Evolutionary conservation across 2,888 invertebrate genomes (phyloP).

Genomic region (Ornithoptera alexandrae): DNA sequence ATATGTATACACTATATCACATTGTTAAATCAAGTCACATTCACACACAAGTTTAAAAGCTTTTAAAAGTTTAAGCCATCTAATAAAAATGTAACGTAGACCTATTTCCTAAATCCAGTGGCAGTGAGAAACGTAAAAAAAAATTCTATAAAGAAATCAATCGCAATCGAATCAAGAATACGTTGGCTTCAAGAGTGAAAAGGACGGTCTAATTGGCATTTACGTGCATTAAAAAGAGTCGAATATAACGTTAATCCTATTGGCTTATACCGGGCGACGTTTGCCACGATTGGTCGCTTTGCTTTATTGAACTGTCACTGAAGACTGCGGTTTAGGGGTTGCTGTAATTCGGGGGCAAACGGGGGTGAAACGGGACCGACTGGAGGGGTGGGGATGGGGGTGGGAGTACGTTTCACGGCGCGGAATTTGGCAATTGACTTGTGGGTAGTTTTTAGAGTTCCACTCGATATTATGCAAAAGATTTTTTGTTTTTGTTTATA

Average conservation of each 20-base stretch:
- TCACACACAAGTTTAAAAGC: background rate
- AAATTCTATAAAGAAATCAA: constrained; percentile 73
- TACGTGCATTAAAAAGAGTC: constrained; percentile 47
- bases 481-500: background rate
- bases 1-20: background rate
- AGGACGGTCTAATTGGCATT: constrained; percentile 44
- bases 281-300: constrained; percentile 78
- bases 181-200: constrained; percentile 59
- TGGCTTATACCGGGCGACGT: constrained; percentile 79
- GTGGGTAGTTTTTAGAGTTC: constrained; percentile 77
- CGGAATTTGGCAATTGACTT: constrained; percentile 79
- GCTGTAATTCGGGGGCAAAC: constrained; percentile 72
- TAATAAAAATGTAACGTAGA: constrained; percentile 36
- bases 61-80: constrained; percentile 9
- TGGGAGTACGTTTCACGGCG: constrained; percentile 60
- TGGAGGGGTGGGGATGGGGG: constrained; percentile 39
- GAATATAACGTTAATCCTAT: constrained; percentile 74
- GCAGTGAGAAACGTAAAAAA: constrained; percentile 64
- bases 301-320: constrained; percentile 80
- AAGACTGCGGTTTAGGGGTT: constrained; percentile 75
- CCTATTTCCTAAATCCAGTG: constrained; percentile 39
- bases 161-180: constrained; percentile 78
- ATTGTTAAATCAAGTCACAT: background rate
- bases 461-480: constrained; percentile 39
- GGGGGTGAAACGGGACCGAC: constrained; percentile 44